Evolutionary conservation across 2,888 invertebrate genomes (phyloP), one percentile per base, ranked within the genome.

Genomic region (Plebejus melissa): DNA sequence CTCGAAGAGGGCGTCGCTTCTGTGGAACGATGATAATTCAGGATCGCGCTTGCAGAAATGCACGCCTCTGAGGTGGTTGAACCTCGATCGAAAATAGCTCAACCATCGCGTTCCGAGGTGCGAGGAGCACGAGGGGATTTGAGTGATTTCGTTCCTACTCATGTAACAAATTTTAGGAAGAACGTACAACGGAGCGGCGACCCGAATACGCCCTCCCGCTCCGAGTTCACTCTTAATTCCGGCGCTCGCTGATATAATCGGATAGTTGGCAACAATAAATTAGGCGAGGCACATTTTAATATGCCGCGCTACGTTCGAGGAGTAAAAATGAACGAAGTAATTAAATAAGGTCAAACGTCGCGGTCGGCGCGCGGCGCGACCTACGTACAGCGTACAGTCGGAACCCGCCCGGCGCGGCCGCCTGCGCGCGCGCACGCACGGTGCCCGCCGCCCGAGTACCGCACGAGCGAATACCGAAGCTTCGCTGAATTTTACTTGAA

Each of bases 261-360:
- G 84, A 84, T 87, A 84, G 88, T 86, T 89, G 87, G 88, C 84
- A 88, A 90, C 90, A 88, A 86, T 87, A 84, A 91, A 88, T 90
- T 89, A 90, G 86, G 85, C 84, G 85, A 85, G 86, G 90, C 84
- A 88, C 89, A 89, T 91, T 90, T 90, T 90, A 91, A 91, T 92
- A 90, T 87, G 88, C 83, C 84, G 84, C 82, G 87, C 88, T 88
- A 89, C 89, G 89, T 90, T 88, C 85, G 86, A 90, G 90, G 90
- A 91, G 90, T 92, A 91, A 93, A 90, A 92, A 91, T 87, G 90
- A 90, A 88, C 90, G 88, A 90, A 92, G 88, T 92, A 93, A 93
- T 93, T 93, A 92, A 93, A 93, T 93, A 93, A 91, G 93, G 93
- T 93, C 93, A 93, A 92, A 88, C 90, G 91, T 89, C 88, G 86